Conservation (phyloP, 2,113 vertebrate genomes). For the Aepyceros melampus region DNA sequence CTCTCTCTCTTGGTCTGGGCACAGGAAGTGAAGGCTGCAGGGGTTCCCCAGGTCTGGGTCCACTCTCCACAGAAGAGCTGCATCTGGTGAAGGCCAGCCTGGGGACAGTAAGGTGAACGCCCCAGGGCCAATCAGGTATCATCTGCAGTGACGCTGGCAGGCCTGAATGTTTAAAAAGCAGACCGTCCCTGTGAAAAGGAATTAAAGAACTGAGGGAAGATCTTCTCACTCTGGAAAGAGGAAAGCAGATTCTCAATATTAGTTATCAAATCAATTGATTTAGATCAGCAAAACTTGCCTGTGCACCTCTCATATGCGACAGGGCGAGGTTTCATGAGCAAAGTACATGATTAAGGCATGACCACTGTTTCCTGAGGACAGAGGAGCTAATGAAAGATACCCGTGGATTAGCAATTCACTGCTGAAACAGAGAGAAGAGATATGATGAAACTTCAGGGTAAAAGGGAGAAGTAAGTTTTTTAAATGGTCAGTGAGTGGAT, state of each 20-base stretch:
- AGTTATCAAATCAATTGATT: not conserved
- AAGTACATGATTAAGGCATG: fast-evolving
- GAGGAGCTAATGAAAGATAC: fast-evolving
- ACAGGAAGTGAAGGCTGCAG: not conserved
- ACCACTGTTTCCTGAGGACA: not conserved
- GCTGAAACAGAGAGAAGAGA: not conserved
- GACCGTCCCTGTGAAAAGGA: not conserved
- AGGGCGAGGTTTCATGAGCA: fast-evolving
- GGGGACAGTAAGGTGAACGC: not conserved
- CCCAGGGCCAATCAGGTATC: too few species aligned
- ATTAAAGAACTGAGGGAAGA: not conserved
- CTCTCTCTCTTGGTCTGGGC: not conserved
- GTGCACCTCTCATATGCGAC: fast-evolving
- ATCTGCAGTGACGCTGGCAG: too few species aligned
- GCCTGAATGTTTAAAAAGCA: not conserved
- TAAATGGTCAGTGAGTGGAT: not conserved
- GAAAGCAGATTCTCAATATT: not conserved
- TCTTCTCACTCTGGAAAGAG: not conserved
- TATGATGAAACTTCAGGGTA: not conserved
- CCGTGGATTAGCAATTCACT: not conserved
- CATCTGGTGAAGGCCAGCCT: not conserved
- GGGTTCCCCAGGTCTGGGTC: too few species aligned
- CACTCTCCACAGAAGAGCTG: not conserved
- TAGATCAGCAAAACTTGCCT: not conserved
- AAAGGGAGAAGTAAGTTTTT: not conserved